phyloP scores from a whole-genome alignment of 1,140 invertebrate genomes.

The Epicauta chinensis region DNA sequence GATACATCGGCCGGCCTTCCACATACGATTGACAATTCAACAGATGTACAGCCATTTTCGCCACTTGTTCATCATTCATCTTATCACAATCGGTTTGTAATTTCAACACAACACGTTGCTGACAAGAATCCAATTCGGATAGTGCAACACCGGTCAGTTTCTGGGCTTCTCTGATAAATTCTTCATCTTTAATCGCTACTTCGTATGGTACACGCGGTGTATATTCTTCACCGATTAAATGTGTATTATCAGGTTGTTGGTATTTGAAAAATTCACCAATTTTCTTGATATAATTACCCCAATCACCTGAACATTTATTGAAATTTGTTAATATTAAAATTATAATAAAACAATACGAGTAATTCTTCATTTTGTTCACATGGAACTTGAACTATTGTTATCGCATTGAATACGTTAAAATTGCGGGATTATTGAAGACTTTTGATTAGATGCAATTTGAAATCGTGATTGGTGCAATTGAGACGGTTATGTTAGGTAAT shows the following conservation, averaged over 20 bases:
- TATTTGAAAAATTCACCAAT: slow-evolving; percentile 9
- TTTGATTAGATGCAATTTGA: too few species aligned
- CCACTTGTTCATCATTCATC: slow-evolving; percentile 59
- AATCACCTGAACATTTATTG: too few species aligned
- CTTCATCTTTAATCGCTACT: slow-evolving; percentile 54
- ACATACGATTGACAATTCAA: slow-evolving; percentile 62
- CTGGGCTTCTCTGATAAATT: slow-evolving; percentile 56
- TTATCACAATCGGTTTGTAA: slow-evolving; percentile 51
- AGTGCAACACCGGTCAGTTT: slow-evolving; percentile 51
- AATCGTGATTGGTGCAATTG: too few species aligned
- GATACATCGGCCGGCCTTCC: slow-evolving; percentile 54
- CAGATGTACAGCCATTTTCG: slow-evolving; percentile 61
- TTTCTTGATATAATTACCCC: slow-evolving; percentile 6
- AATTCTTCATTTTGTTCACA: too few species aligned
- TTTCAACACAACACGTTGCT: slow-evolving; percentile 56
- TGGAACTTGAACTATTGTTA: too few species aligned
- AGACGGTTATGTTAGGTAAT: too few species aligned
- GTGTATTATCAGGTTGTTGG: neutral
- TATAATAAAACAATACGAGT: too few species aligned
- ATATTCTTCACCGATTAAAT: slow-evolving; percentile 8
- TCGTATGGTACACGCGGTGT: slow-evolving; percentile 50
- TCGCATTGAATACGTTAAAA: too few species aligned
- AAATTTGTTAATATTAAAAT: too few species aligned
- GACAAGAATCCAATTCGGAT: slow-evolving; percentile 57
- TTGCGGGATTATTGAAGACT: too few species aligned